Evolutionary conservation across 2,113 vertebrate genomes (phyloP).

Genomic region (Atrichornis clamosus): DNA sequence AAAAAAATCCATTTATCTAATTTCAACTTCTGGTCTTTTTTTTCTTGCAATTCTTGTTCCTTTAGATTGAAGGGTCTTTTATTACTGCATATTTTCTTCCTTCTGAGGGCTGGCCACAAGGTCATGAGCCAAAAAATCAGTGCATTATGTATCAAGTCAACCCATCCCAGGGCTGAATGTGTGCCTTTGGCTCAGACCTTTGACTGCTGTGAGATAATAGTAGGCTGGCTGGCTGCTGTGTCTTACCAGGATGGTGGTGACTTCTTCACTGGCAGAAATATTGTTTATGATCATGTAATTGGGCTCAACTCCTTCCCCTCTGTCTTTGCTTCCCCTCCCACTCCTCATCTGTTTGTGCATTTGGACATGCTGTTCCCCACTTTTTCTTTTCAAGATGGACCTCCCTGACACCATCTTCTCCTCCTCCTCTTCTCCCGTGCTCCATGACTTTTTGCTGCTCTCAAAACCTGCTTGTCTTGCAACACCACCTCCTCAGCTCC

Average conservation of each 20-base stretch:
- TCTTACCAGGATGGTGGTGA: neutral
- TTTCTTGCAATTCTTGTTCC: neutral
- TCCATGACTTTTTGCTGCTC: neutral
- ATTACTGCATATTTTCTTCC: neutral
- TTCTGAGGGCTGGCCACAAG: neutral
- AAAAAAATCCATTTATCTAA: neutral
- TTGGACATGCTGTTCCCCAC: neutral
- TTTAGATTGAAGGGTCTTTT: neutral
- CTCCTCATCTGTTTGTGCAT: constrained; percentile 31
- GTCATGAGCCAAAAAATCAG: neutral
- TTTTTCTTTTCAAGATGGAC: neutral
- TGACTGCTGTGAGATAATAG: neutral
- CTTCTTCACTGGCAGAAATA: constrained; percentile 11
- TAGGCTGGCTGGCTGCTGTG: neutral
- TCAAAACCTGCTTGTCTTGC: constrained; percentile 4
- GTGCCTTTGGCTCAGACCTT: neutral
- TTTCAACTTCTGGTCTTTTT: neutral
- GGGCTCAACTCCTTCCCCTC: neutral
- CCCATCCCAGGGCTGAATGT: neutral
- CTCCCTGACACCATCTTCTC: neutral
- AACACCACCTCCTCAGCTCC: constrained; percentile 42
- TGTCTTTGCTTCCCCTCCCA: constrained; percentile 8
- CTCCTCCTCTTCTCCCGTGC: neutral
- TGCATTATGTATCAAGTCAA: neutral
- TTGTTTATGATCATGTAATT: neutral